Evolutionary conservation across 2,113 vertebrate genomes (phyloP).

Genomic region (Daphoenositta chrysoptera): DNA sequence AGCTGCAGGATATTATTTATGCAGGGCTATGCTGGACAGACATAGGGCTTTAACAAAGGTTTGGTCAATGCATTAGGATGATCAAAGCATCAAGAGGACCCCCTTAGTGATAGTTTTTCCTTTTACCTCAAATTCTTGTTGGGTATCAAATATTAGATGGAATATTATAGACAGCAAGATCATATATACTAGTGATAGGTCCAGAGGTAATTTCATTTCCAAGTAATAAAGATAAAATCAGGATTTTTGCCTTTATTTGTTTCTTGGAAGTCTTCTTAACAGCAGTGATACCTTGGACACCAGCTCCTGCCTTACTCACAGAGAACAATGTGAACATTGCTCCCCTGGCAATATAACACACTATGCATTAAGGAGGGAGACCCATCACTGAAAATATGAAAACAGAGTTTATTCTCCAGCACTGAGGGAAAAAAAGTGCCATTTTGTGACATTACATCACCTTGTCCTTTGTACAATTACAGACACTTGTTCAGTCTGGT

Average conservation of each 20-base stretch:
- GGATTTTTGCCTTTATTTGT: not conserved
- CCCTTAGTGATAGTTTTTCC: not conserved
- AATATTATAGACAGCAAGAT: conserved; percentile 44
- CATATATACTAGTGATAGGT: not conserved
- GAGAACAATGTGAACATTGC: not conserved
- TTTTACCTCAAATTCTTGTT: not conserved
- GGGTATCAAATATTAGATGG: conserved; percentile 33
- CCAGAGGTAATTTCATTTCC: not conserved
- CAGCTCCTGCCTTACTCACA: not conserved
- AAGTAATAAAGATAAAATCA: conserved; percentile 29
- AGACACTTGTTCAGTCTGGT: not conserved
- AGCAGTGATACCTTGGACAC: not conserved
- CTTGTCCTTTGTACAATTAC: not conserved
- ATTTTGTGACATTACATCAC: not conserved
- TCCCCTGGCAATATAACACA: not conserved
- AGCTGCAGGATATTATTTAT: not conserved
- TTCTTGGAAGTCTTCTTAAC: not conserved
- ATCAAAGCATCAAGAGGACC: not conserved
- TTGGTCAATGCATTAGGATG: not conserved
- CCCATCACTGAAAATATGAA: not conserved
- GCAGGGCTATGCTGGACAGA: not conserved
- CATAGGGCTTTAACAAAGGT: not conserved
- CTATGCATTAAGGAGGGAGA: not conserved
- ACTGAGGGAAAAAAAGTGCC: not conserved
- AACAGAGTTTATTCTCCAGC: not conserved